phyloP scores from a whole-genome alignment of 2,888 invertebrate genomes.

The Eledone cirrhosa region DNA sequence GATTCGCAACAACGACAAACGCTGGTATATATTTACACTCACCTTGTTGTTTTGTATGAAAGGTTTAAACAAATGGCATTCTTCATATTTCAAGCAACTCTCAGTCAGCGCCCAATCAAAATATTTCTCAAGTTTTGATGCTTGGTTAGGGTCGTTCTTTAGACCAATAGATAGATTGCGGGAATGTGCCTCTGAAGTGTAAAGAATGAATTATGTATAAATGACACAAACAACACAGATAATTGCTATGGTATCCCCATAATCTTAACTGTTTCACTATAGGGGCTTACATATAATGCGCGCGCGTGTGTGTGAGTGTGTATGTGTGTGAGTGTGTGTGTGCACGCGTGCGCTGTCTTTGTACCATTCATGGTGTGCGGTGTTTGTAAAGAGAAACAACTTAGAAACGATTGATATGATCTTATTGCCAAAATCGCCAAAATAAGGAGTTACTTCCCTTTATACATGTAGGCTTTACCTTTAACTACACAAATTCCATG shows the following conservation, averaged over 20 bases:
- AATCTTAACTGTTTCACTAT: background rate
- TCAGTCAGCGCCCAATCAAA: constrained; percentile 52
- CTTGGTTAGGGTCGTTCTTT: constrained; percentile 48
- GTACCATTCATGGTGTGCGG: background rate
- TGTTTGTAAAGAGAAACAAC: too few species aligned
- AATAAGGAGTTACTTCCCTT: too few species aligned
- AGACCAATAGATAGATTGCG: constrained; percentile 44
- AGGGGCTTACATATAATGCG: background rate
- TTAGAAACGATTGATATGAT: too few species aligned
- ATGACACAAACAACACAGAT: too few species aligned
- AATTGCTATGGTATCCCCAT: too few species aligned
- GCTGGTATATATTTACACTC: background rate
- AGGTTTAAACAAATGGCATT: constrained; percentile 41
- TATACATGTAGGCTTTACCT: too few species aligned
- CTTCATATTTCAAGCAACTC: constrained; percentile 42
- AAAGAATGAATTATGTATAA: too few species aligned
- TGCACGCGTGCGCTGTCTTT: background rate
- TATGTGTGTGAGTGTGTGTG: background rate
- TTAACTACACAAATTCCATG: too few species aligned
- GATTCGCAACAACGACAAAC: background rate
- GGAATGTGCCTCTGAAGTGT: constrained; percentile 40
- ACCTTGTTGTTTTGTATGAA: constrained; percentile 46
- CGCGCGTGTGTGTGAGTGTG: background rate
- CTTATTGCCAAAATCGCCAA: too few species aligned
- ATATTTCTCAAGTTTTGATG: constrained; percentile 36